Conservation (phyloP, 2,797 vertebrate genomes). For the Danionella dracula region DNA sequence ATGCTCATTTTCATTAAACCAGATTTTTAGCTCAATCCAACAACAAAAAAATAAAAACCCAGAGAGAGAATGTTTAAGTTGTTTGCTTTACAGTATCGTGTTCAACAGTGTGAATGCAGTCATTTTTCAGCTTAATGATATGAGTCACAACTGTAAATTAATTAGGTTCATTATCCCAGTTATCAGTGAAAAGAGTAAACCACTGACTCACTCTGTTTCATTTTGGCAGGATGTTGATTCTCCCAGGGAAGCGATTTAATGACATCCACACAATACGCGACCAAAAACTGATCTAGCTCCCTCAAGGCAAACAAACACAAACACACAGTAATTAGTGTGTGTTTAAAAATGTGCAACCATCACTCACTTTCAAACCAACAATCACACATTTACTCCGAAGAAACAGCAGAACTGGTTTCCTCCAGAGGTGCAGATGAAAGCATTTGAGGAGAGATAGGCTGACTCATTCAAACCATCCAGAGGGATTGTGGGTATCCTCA, state of each 20-base stretch:
- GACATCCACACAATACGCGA: slow-evolving; percentile 11
- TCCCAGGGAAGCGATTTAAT: slow-evolving; percentile 20
- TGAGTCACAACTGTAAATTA: background rate
- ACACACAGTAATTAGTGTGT: background rate
- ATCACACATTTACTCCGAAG: background rate
- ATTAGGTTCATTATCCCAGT: background rate
- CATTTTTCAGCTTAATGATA: background rate
- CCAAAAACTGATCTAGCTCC: slow-evolving; percentile 11
- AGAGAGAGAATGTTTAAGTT: no score
- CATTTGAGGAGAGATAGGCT: slow-evolving; percentile 27
- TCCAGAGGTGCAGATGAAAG: slow-evolving; percentile 29
- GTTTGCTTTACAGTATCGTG: no score
- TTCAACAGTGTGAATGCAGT: background rate
- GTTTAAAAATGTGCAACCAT: background rate
- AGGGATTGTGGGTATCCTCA: slow-evolving; percentile 22
- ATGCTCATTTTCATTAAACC: no score
- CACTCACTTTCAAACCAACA: slow-evolving; percentile 1
- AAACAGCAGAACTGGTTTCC: background rate
- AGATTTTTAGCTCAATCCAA: no score
- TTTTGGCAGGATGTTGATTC: background rate
- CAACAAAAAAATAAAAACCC: no score
- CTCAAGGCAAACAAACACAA: background rate
- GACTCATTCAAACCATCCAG: slow-evolving; percentile 36
- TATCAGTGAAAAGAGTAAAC: background rate
- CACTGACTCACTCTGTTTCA: background rate